A percentile compares a stretch with the other conserved stretches of the same genome.
Evolutionary conservation across 1,140 invertebrate genomes (phyloP).

Genomic region (Prorops nasuta): DNA sequence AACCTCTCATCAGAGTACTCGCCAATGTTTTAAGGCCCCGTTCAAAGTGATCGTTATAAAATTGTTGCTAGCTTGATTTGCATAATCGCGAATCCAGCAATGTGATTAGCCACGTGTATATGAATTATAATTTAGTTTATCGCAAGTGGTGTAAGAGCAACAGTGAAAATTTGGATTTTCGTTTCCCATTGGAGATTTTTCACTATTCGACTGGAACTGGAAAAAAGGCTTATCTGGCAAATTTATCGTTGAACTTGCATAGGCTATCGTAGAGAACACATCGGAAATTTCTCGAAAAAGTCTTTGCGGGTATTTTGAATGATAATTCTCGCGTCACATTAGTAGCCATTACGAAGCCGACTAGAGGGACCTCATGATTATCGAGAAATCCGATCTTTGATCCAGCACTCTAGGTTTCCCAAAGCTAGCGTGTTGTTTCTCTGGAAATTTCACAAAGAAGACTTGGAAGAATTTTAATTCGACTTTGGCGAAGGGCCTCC

Average conservation of each 20-base stretch:
- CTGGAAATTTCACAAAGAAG: too few species aligned
- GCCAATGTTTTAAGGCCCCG: conserved; percentile 14
- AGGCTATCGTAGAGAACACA: neutral
- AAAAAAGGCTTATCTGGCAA: neutral
- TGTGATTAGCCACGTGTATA: neutral
- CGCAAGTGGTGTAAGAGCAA: neutral
- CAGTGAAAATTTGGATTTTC: neutral
- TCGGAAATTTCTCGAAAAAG: neutral
- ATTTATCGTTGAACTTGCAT: too few species aligned
- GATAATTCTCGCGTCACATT: too few species aligned
- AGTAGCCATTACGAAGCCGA: neutral
- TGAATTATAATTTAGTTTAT: neutral
- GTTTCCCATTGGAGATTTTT: neutral
- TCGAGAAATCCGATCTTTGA: too few species aligned
- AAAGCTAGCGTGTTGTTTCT: too few species aligned
- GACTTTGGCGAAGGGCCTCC: too few species aligned
- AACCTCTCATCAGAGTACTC: conserved; percentile 23
- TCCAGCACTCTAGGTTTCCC: too few species aligned
- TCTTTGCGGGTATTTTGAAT: neutral
- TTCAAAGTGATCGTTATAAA: conserved; percentile 13
- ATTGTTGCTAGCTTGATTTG: conserved; percentile 23
- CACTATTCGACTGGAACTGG: neutral
- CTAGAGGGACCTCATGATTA: neutral
- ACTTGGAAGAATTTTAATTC: too few species aligned
- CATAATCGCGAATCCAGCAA: conserved; percentile 23